Evolutionary conservation across 2,113 vertebrate genomes (phyloP).

Genomic region (Setophaga kirtlandii): DNA sequence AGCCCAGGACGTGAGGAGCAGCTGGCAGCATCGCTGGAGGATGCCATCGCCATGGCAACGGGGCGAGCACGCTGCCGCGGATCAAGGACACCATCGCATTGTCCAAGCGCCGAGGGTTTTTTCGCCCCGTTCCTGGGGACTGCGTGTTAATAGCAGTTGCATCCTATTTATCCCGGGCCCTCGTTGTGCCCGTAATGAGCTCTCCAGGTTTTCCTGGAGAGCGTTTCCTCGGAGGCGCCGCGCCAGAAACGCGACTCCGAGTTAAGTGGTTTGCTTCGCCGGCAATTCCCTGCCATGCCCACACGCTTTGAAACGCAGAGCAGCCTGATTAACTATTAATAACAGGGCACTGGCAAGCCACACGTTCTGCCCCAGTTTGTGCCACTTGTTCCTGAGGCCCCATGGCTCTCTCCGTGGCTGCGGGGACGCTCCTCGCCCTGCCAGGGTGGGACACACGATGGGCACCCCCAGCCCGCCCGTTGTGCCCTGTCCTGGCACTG

Average conservation of each 20-base stretch:
- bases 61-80: background rate
- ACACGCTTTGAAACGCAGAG: background rate
- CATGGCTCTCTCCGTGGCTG: fast-evolving
- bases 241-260: slow-evolving; percentile 37
- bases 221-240: slow-evolving; percentile 8
- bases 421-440: fast-evolving
- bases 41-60: slow-evolving; percentile 52
- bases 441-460: fast-evolving
- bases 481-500: background rate
- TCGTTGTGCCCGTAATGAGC: slow-evolving; percentile 54
- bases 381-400: fast-evolving
- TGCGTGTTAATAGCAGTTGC: slow-evolving; percentile 30
- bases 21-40: slow-evolving; percentile 8
- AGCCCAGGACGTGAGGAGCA: background rate
- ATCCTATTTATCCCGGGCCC: slow-evolving; percentile 55
- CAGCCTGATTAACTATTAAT: slow-evolving; percentile 1
- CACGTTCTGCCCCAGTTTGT: background rate
- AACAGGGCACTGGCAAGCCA: background rate
- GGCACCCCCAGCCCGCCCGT: fast-evolving
- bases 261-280: slow-evolving; percentile 1
- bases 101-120: background rate
- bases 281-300: slow-evolving; percentile 18
- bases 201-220: slow-evolving; percentile 63
- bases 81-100: background rate
- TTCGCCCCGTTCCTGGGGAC: slow-evolving; percentile 30